These are phyloP conservation scores for Champsocephalus gunnari DNA, from an alignment of 2,797 vertebrate genomes.

Conservation along the genomic window DNA sequence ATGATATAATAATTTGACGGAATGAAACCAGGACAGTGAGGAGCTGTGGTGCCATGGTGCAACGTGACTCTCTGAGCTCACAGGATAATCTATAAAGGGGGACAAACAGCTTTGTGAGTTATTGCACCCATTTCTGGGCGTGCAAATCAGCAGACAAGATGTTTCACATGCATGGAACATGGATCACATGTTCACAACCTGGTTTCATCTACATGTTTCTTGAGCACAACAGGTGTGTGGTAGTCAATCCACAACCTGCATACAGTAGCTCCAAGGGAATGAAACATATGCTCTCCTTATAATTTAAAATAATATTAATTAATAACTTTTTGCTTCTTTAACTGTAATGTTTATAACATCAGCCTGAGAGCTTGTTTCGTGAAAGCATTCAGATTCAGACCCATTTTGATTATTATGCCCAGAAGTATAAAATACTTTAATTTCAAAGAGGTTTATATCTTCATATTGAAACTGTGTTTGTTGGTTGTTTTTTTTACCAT, in stretches of 20 bases:
- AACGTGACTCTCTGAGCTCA: constrained; percentile 67
- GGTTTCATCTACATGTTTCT: constrained; percentile 1
- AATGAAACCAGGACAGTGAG: constrained; percentile 79
- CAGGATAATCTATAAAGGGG: constrained; percentile 38
- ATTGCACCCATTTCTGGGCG: constrained; percentile 9
- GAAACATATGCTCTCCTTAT: not conserved
- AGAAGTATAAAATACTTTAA: not conserved
- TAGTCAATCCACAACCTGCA: not conserved
- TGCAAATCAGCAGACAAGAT: constrained; percentile 34
- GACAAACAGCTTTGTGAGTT: constrained; percentile 9
- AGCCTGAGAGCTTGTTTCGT: not conserved
- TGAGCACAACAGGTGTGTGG: not conserved
- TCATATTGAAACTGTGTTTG: not conserved
- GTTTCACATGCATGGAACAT: constrained; percentile 16
- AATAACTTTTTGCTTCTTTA: not conserved
- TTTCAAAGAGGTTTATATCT: not conserved
- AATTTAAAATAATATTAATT: too few relatives aligned
- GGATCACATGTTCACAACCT: constrained; percentile 13
- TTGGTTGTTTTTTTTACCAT: not conserved
- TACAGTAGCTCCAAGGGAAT: not conserved
- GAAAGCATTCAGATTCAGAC: not conserved
- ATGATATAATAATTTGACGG: constrained; percentile 76
- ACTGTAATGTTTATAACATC: not conserved
- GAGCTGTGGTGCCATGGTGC: constrained; percentile 63
- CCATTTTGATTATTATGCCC: not conserved